These are phyloP conservation scores for Oreochromis spilurus DNA, from an alignment of 2,113 vertebrate genomes.

Conservation along the genomic window DNA sequence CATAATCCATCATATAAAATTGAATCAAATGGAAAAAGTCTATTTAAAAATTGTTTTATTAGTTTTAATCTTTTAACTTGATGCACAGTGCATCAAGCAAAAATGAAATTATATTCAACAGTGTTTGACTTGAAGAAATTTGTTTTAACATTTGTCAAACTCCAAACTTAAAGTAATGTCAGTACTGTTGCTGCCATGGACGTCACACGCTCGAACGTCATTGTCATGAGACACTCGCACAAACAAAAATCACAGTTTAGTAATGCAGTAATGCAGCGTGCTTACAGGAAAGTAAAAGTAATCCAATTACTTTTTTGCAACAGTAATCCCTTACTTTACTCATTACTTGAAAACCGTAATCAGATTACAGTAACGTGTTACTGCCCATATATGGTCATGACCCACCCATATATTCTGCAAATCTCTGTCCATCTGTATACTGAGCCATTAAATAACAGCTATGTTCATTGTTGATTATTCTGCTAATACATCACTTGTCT, in stretches of 20 bases:
- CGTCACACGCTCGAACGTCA: rapidly evolving
- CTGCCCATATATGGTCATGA: neutral
- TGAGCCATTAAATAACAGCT: neutral
- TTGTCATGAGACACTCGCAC: neutral
- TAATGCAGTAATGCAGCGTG: neutral
- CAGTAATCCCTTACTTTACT: neutral
- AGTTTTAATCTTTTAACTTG: neutral
- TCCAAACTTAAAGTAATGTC: neutral
- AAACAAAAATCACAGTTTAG: neutral
- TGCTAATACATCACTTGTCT: neutral
- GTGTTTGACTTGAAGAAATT: rapidly evolving
- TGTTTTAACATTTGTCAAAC: neutral
- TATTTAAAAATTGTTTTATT: neutral
- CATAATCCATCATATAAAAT: too few species aligned
- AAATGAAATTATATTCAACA: rapidly evolving
- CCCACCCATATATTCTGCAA: neutral
- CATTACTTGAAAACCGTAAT: neutral
- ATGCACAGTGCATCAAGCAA: neutral
- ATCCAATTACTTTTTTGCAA: neutral
- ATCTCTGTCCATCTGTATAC: neutral
- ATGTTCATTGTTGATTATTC: neutral
- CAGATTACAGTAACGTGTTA: neutral
- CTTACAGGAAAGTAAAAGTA: neutral
- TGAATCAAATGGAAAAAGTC: neutral
- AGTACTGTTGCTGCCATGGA: neutral